A percentile compares a stretch with the other conserved stretches of the same genome.
Conservation (phyloP, 2,113 vertebrate species). For the Labeo rohita region DNA sequence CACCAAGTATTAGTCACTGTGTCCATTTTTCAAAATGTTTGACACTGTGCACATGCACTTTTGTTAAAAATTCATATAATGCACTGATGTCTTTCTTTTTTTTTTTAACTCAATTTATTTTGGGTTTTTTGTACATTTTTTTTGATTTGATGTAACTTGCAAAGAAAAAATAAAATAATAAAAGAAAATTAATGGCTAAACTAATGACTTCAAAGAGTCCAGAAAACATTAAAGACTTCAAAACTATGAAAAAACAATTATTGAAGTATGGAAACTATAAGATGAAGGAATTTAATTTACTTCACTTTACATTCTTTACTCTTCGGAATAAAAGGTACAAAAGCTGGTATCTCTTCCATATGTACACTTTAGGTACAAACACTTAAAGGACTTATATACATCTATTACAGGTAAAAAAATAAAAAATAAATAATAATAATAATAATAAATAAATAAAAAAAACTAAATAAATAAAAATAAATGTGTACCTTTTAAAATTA, state of each 20-base stretch:
- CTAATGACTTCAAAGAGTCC: too few relatives aligned
- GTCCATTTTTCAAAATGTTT: neutral
- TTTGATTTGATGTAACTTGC: neutral
- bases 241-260: neutral
- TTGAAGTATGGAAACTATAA: too few relatives aligned
- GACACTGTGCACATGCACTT: neutral
- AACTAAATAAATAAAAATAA: too few relatives aligned
- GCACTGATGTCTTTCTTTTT: slow-evolving; percentile 2
- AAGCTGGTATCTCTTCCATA: neutral
- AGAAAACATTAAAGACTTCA: neutral
- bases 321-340: too few relatives aligned
- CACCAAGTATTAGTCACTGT: slow-evolving; percentile 2
- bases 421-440: too few relatives aligned
- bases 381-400: neutral
- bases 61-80: neutral
- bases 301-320: too few relatives aligned
- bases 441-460: too few relatives aligned
- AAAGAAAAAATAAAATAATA: neutral
- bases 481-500: too few relatives aligned
- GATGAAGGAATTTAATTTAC: too few relatives aligned
- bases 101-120: neutral
- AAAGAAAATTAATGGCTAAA: neutral
- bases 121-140: neutral
- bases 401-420: neutral
- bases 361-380: neutral